Percentiles rank a stretch among this genome's conserved stretches.
Evolutionary conservation across 2,113 vertebrate genomes (phyloP).

Genomic region (Apodemus speciosus): DNA sequence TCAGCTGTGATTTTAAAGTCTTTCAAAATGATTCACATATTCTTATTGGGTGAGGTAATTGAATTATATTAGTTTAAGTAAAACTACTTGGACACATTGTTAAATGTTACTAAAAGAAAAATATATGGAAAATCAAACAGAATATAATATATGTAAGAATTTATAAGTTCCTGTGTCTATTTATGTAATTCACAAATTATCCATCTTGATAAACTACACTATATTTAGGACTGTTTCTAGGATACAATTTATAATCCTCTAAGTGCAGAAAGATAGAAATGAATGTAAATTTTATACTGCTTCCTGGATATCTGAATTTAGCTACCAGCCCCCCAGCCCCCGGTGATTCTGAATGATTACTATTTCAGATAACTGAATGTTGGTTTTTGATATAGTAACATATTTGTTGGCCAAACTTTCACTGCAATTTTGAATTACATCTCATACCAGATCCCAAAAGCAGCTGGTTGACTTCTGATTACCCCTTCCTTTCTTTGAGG

Average conservation of each 20-base stretch:
- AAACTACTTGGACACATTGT: background rate
- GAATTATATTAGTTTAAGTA: slow-evolving; percentile 55
- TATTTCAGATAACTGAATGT: slow-evolving; percentile 15
- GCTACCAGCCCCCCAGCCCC: background rate
- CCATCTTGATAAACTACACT: slow-evolving; percentile 20
- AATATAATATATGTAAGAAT: slow-evolving; percentile 11
- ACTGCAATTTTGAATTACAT: slow-evolving; percentile 1
- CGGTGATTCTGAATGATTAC: slow-evolving; percentile 20
- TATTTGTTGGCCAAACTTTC: background rate
- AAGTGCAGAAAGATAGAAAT: background rate
- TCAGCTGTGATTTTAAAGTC: slow-evolving; percentile 58
- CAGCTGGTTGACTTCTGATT: background rate
- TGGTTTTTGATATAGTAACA: background rate
- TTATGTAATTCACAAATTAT: slow-evolving; percentile 46
- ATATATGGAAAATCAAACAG: slow-evolving; percentile 18
- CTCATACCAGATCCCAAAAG: background rate
- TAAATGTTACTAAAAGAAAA: slow-evolving; percentile 56
- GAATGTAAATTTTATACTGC: background rate
- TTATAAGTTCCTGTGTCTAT: slow-evolving; percentile 2
- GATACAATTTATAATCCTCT: slow-evolving; percentile 8
- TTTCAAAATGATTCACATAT: slow-evolving; percentile 53
- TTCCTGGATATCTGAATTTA: slow-evolving; percentile 28
- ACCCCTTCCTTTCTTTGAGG: background rate
- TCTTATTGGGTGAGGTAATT: slow-evolving; percentile 4
- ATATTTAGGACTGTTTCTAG: background rate